phyloP scores from a whole-genome alignment of 2,113 vertebrate genomes.

The Megaceryle maxima region DNA sequence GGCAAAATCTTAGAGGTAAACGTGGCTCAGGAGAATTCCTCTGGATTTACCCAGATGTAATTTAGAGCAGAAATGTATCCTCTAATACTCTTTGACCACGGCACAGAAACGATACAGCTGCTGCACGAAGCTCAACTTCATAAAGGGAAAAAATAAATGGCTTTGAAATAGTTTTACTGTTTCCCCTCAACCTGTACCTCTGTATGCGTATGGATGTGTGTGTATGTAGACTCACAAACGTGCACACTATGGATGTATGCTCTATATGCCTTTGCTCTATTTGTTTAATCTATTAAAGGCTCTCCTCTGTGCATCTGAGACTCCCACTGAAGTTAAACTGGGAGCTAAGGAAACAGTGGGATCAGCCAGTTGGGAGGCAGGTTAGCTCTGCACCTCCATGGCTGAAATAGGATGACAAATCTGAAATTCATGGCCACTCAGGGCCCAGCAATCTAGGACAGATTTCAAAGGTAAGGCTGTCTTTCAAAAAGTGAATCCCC shows the following conservation, averaged over 20 bases:
- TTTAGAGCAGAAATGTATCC: conserved; percentile 55
- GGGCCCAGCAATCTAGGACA: not conserved
- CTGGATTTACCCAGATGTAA: conserved; percentile 56
- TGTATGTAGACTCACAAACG: accelerated
- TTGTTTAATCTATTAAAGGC: not conserved
- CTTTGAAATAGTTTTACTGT: not conserved
- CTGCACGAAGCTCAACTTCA: not conserved
- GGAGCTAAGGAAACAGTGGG: not conserved
- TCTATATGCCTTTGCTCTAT: not conserved
- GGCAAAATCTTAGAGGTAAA: conserved; percentile 58
- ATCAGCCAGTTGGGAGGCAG: not conserved
- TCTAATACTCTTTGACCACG: conserved; percentile 54
- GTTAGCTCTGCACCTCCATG: not conserved
- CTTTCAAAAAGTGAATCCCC: not conserved
- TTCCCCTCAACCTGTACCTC: not conserved
- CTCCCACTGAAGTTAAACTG: not conserved
- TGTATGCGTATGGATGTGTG: accelerated
- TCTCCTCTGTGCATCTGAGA: not conserved
- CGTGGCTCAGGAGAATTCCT: conserved; percentile 15
- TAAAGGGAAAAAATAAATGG: not conserved
- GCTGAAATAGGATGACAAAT: not conserved
- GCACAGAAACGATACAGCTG: conserved; percentile 24
- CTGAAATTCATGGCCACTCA: not conserved
- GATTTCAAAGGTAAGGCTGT: not conserved
- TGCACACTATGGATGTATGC: accelerated